Base-by-base conservation (phyloP, 2,888 invertebrate genomes). In the Seladonia tumulorum region DNA sequence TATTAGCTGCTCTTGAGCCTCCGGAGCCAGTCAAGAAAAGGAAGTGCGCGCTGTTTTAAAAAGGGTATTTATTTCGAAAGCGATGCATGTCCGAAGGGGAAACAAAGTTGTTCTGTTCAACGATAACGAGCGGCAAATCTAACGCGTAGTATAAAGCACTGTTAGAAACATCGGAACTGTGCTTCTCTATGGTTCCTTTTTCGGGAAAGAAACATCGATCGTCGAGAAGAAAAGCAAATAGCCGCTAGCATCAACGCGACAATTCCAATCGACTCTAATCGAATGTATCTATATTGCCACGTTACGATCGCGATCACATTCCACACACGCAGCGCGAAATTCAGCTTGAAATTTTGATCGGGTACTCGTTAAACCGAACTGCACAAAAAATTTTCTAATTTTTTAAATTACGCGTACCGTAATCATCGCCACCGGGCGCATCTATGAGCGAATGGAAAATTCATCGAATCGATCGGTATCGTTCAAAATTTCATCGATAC, bases 1-100 rank as follows among this genome's bases (percentile, higher is more conserved):
- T 99, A 94, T 96, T 99, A 93, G 99, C 99, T 88, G 99, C 99
- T 76, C 95, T 99, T 94, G 99, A 99, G 96, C 99, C 99, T 16
- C 99, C 99, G 94, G 99, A 99, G 95, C 99, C 98, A 76, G 97
- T 98, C 90, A 99, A 98, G 96, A 98, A 97, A 96, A 98, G 97
- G 97, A 98, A 97, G 96, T 98, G 98, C 96, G 96, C 96, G 93
- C 96, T 98, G 94, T 96, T 98, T 96, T 98, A 98, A 94, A 83
- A 76, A 57, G 72, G 76, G 71, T 76, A 77, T 87, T 86, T 81
- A 72, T 77, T 81, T 85, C 77, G 83, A 47, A 77, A 88, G 68
- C 47, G 78, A 89, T 66, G 75, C 74, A 70, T 71, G 89, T 82
- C 76, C 68, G 78, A 79, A 66, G 63, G 72, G 82, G 57, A 85